Evolutionary conservation across 2,888 invertebrate genomes (phyloP).

Genomic region (Xylota segnis): DNA sequence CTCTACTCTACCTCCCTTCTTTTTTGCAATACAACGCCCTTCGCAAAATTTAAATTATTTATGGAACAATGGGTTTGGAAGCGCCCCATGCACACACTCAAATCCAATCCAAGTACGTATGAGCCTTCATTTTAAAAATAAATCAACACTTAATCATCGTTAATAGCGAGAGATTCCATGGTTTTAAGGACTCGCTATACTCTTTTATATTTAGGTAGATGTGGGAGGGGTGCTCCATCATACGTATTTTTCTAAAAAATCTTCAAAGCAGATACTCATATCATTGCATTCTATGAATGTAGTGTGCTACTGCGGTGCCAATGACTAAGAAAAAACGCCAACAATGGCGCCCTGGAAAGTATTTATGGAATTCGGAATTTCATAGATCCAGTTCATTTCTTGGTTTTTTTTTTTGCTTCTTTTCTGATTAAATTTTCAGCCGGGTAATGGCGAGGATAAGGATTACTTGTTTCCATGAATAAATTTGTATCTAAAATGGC

Average conservation of each 20-base stretch:
- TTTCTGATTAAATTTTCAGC: conserved; percentile 36
- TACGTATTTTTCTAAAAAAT: conserved; percentile 9
- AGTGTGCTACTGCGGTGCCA: conserved; percentile 14
- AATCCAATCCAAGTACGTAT: conserved; percentile 21
- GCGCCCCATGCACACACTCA: conserved; percentile 10
- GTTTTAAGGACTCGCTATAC: conserved; percentile 6
- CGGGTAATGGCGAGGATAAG: conserved; percentile 28
- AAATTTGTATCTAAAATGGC: conserved; percentile 36
- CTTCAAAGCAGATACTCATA: conserved; percentile 38
- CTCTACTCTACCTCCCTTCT: neutral
- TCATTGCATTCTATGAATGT: conserved; percentile 43
- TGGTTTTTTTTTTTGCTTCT: neutral
- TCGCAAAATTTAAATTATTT: conserved; percentile 56
- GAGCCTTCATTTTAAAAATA: conserved; percentile 57
- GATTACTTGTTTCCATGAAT: conserved; percentile 39
- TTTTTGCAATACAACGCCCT: conserved; percentile 46
- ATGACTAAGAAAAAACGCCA: conserved; percentile 4
- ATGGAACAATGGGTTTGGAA: conserved; percentile 49
- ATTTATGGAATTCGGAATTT: conserved; percentile 46
- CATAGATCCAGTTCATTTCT: conserved; percentile 2
- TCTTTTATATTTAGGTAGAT: conserved; percentile 22
- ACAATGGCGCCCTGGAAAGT: conserved; percentile 29
- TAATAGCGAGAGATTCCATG: conserved; percentile 40
- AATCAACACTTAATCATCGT: conserved; percentile 61
- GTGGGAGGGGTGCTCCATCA: conserved; percentile 7